These are phyloP conservation scores for Leptosomus discolor DNA, from an alignment of 2,113 vertebrate genomes.

Conservation along the genomic window DNA sequence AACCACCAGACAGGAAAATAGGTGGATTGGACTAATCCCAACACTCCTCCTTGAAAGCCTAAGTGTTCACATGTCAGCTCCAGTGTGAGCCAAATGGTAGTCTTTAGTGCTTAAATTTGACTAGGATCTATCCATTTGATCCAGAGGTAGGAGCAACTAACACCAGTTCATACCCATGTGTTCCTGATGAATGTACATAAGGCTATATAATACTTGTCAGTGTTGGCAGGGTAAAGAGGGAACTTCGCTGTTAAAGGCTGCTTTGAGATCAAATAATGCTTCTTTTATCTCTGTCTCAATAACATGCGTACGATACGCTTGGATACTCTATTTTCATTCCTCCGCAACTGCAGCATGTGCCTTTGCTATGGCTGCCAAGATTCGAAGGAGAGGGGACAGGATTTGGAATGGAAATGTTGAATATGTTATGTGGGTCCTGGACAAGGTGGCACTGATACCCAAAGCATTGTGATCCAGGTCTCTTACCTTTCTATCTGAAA, in stretches of 20 bases:
- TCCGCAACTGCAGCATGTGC: neutral
- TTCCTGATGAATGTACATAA: neutral
- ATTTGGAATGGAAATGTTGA: neutral
- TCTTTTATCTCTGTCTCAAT: neutral
- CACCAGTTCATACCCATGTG: neutral
- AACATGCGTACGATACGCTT: neutral
- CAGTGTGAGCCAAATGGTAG: neutral
- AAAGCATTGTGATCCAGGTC: fast-evolving
- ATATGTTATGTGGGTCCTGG: neutral
- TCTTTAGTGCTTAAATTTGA: neutral
- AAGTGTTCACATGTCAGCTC: neutral
- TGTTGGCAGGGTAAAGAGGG: neutral
- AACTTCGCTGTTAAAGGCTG: neutral
- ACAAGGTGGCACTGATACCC: neutral
- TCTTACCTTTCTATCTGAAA: neutral
- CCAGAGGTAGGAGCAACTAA: neutral
- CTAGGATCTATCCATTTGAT: neutral
- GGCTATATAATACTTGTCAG: neutral
- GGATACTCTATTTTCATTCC: neutral
- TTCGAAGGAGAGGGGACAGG: neutral
- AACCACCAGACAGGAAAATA: neutral
- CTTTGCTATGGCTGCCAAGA: neutral
- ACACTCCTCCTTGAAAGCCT: neutral
- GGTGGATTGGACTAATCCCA: neutral
- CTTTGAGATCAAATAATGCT: neutral